phyloP scores from a whole-genome alignment of 2,113 vertebrate species.

The Spizaetus ornatus region DNA sequence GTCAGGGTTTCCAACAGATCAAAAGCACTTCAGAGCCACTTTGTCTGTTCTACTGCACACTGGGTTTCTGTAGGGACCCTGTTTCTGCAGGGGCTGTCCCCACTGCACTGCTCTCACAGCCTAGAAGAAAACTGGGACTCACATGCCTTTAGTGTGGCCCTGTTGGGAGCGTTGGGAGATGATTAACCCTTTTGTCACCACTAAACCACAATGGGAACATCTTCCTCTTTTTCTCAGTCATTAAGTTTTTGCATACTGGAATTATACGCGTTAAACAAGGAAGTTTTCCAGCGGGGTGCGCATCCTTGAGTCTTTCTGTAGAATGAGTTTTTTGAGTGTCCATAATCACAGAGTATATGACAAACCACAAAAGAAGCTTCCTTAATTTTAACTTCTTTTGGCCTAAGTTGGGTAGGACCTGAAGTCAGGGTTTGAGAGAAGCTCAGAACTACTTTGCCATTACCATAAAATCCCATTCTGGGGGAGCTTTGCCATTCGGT shows the following conservation, averaged over 20 bases:
- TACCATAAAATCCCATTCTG: background rate
- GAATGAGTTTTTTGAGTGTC: conserved; percentile 34
- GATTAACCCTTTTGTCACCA: conserved; percentile 40
- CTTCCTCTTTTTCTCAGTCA: conserved; percentile 49
- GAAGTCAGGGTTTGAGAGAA: background rate
- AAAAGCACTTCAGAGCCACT: background rate
- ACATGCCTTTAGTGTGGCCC: background rate
- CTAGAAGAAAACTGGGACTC: background rate
- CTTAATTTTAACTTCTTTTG: conserved; percentile 53
- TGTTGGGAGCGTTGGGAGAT: background rate
- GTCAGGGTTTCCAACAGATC: background rate
- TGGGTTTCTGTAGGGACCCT: background rate
- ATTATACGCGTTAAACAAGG: conserved; percentile 25
- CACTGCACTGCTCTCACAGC: background rate
- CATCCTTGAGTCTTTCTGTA: conserved; percentile 13
- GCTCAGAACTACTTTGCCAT: background rate
- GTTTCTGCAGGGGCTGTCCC: background rate
- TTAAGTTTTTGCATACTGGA: conserved; percentile 54
- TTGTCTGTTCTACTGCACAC: background rate
- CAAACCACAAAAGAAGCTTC: conserved; percentile 42
- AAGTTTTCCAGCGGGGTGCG: conserved; percentile 8
- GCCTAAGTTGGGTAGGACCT: background rate
- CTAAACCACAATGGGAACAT: background rate
- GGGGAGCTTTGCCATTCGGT: background rate
- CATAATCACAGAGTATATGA: conserved; percentile 43